Base-by-base conservation (phyloP, 2,888 invertebrate genomes). In the Eilema griseolum region DNA sequence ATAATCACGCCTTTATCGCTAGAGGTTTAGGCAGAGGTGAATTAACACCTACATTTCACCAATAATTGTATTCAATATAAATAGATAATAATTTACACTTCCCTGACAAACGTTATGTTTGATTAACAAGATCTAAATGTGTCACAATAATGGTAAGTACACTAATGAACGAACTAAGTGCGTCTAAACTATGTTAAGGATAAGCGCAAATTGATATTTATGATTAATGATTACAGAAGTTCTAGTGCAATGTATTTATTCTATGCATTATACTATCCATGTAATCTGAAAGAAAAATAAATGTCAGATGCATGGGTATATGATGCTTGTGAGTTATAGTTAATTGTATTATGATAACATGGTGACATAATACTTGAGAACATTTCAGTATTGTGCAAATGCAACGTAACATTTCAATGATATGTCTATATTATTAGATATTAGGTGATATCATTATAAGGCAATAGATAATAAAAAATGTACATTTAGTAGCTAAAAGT, bases 231-330 rank as follows among this genome's bases (percentile, higher is more conserved):
- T 63, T 67, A 60, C 65, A 33, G 57, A 57, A 61, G 61, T 60
- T 66, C 23, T 71, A 71, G 71, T 71, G 61, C 67, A 71, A 71
- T 68, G 26, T 67, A 71, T 68, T 66, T 68, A 68, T 68, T 68
- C 61, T 16, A 71, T 24, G 26, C 33, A 63, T 31, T 56, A 31
- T 31, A 37, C 26, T 59, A n/a, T 23, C 24, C 61, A 33, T 66
- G 20, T 37, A 24, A 52, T 66, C 33, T 69, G 56, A 20, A 33
- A 52, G n/a, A 37, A 60, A 23, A 11, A 59, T 24, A 61, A 23
- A 28, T 41, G n/a, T 41, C 62, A 24, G 37, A 20, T 24, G 12
- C 12, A 60, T 41, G 26, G 26, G 26, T 60, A 26, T 66, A 11
- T 37, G 60, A 41, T 59, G 33, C 37, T 20, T 46, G 26, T 41